Evolutionary conservation across 2,113 vertebrate species (phyloP).

Genomic region (Sisor rabdophorus): DNA sequence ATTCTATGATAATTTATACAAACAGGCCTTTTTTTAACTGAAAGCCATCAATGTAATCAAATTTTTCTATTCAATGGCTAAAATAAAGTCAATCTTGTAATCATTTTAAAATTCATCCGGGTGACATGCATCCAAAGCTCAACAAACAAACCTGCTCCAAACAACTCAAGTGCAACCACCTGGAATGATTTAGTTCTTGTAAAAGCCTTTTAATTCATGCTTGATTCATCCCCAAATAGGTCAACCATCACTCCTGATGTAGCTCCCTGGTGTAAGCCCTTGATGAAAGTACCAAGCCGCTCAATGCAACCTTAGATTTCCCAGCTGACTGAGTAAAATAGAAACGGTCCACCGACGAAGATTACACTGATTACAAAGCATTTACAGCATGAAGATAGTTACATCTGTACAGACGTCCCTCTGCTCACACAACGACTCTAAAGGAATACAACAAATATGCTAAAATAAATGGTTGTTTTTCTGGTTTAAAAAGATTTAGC

Average conservation of each 20-base stretch:
- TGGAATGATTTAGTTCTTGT: constrained; percentile 22
- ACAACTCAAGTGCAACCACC: constrained; percentile 11
- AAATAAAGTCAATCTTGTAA: background rate
- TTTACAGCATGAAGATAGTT: constrained; percentile 15
- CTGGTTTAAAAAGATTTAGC: background rate
- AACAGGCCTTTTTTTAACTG: too few relatives aligned
- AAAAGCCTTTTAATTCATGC: constrained; percentile 39
- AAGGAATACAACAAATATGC: background rate
- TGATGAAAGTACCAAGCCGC: constrained; percentile 33
- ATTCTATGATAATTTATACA: too few relatives aligned
- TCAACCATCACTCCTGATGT: constrained; percentile 24
- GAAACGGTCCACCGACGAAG: constrained; percentile 26
- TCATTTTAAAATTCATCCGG: background rate
- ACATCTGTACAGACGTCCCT: constrained; percentile 19
- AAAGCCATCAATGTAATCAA: too few relatives aligned
- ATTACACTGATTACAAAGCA: constrained; percentile 34
- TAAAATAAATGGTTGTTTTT: background rate
- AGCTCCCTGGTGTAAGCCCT: constrained; percentile 31
- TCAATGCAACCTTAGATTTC: constrained; percentile 40
- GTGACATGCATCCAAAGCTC: constrained; percentile 2
- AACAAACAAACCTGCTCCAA: background rate
- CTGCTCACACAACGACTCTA: background rate
- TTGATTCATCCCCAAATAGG: constrained; percentile 34
- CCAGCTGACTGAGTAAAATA: constrained; percentile 11
- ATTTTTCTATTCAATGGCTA: background rate